Percentiles rank a stretch among this genome's conserved stretches.
Evolutionary conservation across 2,797 vertebrate genomes (phyloP).

Genomic region (Limnodromus scolopaceus): DNA sequence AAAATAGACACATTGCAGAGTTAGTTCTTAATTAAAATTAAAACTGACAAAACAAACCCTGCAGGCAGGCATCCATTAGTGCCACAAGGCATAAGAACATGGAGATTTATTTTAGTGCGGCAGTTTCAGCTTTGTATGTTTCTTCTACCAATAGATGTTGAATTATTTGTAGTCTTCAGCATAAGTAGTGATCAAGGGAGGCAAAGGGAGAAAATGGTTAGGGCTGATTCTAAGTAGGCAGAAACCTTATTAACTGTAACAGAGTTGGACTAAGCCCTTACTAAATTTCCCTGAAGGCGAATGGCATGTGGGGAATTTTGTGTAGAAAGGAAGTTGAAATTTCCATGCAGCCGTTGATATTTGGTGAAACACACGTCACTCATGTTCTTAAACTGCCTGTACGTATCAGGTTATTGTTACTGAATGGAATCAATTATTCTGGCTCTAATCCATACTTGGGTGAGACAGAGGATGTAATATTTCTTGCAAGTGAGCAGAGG

Average conservation of each 20-base stretch:
- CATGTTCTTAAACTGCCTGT: neutral
- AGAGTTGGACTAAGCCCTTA: neutral
- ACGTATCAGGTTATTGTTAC: neutral
- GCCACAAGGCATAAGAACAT: constrained; percentile 42
- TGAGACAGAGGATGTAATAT: neutral
- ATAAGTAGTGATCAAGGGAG: neutral
- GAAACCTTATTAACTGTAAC: neutral
- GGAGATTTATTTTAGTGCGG: constrained; percentile 31
- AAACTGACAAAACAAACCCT: constrained; percentile 56
- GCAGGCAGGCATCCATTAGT: constrained; percentile 43
- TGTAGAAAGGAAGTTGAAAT: neutral
- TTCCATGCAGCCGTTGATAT: neutral
- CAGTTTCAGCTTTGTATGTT: constrained; percentile 40
- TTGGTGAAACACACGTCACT: neutral
- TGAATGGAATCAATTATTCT: neutral
- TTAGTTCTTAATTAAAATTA: constrained; percentile 61
- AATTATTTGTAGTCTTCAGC: constrained; percentile 38
- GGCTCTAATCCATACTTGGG: neutral
- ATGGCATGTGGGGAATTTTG: neutral
- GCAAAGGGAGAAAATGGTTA: neutral
- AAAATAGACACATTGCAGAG: neutral
- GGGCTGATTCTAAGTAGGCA: neutral
- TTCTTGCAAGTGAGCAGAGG: neutral
- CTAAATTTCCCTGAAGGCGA: neutral
- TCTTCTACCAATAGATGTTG: constrained; percentile 32